These are phyloP conservation scores for Podarcis cretensis DNA, from an alignment of 2,113 vertebrate species.

Conservation along the genomic window DNA sequence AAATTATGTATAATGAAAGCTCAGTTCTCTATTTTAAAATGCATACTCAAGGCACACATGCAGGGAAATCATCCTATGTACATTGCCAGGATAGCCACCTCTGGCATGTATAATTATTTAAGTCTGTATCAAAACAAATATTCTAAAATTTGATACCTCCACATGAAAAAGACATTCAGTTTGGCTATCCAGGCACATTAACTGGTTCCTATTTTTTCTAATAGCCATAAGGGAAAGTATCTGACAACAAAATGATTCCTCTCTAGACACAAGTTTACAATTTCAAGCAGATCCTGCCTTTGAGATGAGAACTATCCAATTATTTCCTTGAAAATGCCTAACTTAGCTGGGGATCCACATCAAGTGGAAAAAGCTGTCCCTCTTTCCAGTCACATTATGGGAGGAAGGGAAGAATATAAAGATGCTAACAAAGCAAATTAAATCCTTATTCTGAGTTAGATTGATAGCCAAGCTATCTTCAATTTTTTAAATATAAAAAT, in stretches of 20 bases:
- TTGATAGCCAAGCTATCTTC: neutral
- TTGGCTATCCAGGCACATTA: accelerated
- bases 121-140: neutral
- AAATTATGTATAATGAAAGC: too few species aligned
- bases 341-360: neutral
- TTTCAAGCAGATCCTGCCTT: neutral
- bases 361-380: neutral
- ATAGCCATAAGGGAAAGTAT: accelerated
- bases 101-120: neutral
- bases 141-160: neutral
- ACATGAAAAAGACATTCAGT: accelerated
- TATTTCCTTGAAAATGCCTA: neutral
- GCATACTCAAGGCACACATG: neutral
- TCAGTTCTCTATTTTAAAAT: neutral
- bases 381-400: neutral
- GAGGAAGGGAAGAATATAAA: neutral
- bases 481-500: neutral
- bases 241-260: neutral
- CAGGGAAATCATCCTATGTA: neutral
- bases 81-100: neutral
- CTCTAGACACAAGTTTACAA: accelerated
- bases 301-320: neutral
- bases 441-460: conserved; percentile 12
- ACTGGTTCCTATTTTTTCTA: accelerated
- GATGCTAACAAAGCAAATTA: neutral